phyloP scores from a whole-genome alignment of 2,888 invertebrate species.

The Drosophila kanekoi region DNA sequence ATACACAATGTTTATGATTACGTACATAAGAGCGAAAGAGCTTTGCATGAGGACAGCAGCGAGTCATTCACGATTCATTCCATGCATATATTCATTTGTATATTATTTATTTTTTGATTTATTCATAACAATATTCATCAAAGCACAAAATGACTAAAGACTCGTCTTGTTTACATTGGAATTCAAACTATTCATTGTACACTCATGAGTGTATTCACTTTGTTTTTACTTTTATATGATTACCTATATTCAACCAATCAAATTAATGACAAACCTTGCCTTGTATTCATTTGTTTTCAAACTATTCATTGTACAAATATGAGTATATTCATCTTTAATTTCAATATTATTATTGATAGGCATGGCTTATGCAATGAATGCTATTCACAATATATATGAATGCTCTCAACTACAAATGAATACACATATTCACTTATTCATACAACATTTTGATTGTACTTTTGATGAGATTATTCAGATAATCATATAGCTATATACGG shows the following conservation, averaged over 20 bases:
- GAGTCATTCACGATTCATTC: conserved; percentile 8
- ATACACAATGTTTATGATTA: conserved; percentile 15
- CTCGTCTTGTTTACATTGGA: background rate
- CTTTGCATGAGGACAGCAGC: conserved; percentile 1
- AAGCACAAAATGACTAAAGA: background rate
- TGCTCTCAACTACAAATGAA: too few relatives aligned
- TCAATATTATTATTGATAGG: too few relatives aligned
- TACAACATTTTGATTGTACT: background rate
- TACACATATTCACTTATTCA: conserved; percentile 23
- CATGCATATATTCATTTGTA: background rate
- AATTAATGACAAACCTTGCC: too few relatives aligned
- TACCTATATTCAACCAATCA: too few relatives aligned
- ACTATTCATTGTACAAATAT: background rate
- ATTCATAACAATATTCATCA: background rate
- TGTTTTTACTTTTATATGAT: background rate
- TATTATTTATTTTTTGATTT: background rate
- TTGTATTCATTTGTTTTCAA: too few relatives aligned
- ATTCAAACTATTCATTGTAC: too few relatives aligned
- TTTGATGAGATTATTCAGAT: background rate
- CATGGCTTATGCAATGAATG: background rate
- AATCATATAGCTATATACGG: background rate
- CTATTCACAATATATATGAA: conserved; percentile 10
- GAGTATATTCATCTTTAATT: background rate
- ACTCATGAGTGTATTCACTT: conserved; percentile 7
- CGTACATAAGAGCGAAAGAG: conserved; percentile 12